Evolutionary conservation across 2,113 vertebrate genomes (phyloP).

Genomic region (Taurulus bubalis): DNA sequence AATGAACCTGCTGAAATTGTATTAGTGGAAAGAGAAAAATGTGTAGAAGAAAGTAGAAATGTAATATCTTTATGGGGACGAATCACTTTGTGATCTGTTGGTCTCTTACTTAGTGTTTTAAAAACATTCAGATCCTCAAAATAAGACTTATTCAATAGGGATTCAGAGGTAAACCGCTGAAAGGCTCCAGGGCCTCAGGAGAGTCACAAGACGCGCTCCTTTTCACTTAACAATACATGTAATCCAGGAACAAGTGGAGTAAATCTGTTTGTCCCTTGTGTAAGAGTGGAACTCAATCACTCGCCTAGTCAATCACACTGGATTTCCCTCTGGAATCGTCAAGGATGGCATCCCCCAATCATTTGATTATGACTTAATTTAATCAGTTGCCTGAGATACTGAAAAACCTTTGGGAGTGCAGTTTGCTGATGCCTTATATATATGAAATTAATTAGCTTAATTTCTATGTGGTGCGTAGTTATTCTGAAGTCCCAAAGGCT

Average conservation of each 20-base stretch:
- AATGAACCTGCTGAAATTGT: conserved; percentile 47
- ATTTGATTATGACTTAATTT: conserved; percentile 66
- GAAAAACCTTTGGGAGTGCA: conserved; percentile 18
- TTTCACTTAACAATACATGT: conserved; percentile 51
- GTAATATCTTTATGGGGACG: neutral
- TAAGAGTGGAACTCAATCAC: conserved; percentile 43
- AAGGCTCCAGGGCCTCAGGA: conserved; percentile 18
- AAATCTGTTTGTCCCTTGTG: conserved; percentile 53
- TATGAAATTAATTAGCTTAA: conserved; percentile 38
- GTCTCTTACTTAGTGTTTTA: neutral
- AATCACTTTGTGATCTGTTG: neutral
- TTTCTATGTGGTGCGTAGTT: neutral
- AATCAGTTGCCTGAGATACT: conserved; percentile 48
- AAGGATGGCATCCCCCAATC: conserved; percentile 64
- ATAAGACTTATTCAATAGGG: conserved; percentile 16
- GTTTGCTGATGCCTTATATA: conserved; percentile 42
- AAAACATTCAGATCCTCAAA: neutral
- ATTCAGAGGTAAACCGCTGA: conserved; percentile 21
- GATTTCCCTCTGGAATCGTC: conserved; percentile 66
- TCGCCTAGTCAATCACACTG: conserved; percentile 58
- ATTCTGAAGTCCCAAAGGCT: conserved; percentile 22
- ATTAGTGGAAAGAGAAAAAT: conserved; percentile 3
- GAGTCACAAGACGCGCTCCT: conserved; percentile 30
- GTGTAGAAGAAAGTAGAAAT: neutral
- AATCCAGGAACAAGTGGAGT: conserved; percentile 62